phyloP scores from a whole-genome alignment of 1,140 invertebrate genomes.

The Drosophila parabipectinata region DNA sequence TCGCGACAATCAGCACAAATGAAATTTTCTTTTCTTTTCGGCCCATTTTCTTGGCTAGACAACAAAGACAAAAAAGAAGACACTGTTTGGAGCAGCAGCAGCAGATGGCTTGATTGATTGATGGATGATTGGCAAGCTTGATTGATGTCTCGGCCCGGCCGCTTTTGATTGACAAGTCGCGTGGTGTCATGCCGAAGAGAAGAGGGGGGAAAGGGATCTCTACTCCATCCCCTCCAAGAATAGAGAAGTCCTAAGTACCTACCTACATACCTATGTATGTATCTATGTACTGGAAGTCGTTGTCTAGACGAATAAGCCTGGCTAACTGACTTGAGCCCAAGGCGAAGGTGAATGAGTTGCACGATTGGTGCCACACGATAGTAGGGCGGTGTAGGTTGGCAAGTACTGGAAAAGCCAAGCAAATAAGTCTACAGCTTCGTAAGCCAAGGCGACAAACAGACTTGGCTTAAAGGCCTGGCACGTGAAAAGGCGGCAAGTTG shows the following conservation, averaged over 20 bases:
- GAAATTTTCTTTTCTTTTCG: background rate
- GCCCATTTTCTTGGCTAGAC: conserved; percentile 18
- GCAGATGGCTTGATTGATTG: conserved; percentile 58
- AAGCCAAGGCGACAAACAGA: conserved; percentile 43
- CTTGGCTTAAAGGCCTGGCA: conserved; percentile 20
- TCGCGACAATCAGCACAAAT: conserved; percentile 13
- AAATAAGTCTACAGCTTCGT: conserved; percentile 37
- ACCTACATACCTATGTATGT: no score
- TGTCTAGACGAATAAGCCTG: conserved; percentile 48
- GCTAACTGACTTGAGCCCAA: conserved; percentile 6
- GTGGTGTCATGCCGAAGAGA: background rate
- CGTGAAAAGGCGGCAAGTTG: background rate
- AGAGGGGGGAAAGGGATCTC: no score
- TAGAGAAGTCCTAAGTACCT: no score
- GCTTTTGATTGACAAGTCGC: conserved; percentile 53
- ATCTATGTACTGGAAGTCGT: background rate
- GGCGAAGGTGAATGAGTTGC: conserved; percentile 33
- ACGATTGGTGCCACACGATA: conserved; percentile 1
- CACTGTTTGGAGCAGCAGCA: background rate
- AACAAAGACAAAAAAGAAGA: background rate
- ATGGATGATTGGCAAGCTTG: conserved; percentile 62
- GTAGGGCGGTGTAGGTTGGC: background rate
- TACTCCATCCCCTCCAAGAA: no score
- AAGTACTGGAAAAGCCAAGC: conserved; percentile 21
- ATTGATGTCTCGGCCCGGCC: conserved; percentile 45